Evolutionary conservation across 2,888 invertebrate genomes (phyloP).

Genomic region (Aphodius granarius): DNA sequence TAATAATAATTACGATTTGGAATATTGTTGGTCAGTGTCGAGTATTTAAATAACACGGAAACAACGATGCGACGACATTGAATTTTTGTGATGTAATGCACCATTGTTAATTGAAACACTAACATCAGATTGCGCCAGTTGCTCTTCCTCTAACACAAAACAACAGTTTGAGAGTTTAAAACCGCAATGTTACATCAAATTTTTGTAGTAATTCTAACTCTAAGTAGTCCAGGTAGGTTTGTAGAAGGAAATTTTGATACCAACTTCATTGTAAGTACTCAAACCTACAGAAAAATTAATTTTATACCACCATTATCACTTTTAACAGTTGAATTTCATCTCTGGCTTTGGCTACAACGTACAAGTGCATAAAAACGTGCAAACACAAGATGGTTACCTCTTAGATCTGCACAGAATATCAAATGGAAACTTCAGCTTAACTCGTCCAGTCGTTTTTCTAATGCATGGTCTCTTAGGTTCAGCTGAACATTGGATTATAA

Average conservation of each 20-base stretch:
- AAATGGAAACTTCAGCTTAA: background rate
- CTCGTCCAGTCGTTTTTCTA: background rate
- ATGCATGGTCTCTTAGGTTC: slow-evolving; percentile 17
- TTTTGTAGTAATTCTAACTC: background rate
- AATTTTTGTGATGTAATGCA: background rate
- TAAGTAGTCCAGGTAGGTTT: background rate
- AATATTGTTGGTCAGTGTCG: background rate
- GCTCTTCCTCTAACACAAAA: too few relatives aligned
- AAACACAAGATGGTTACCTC: slow-evolving; percentile 19
- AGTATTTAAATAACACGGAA: background rate
- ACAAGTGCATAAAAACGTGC: slow-evolving; percentile 4
- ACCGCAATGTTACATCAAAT: background rate
- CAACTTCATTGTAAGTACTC: background rate
- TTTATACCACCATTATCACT: background rate
- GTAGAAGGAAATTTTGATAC: background rate
- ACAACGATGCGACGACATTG: background rate
- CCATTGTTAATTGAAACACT: background rate
- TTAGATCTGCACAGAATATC: slow-evolving; percentile 17
- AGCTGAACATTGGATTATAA: slow-evolving; percentile 17
- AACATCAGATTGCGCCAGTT: too few relatives aligned
- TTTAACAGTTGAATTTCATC: slow-evolving; percentile 10
- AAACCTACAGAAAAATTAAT: background rate
- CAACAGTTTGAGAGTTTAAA: background rate
- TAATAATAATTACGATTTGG: background rate
- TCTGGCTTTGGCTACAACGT: slow-evolving; percentile 7